Percentiles rank a stretch among this genome's conserved stretches.
Conservation (phyloP, 2,797 vertebrate genomes). For the Sebastes cheni region DNA sequence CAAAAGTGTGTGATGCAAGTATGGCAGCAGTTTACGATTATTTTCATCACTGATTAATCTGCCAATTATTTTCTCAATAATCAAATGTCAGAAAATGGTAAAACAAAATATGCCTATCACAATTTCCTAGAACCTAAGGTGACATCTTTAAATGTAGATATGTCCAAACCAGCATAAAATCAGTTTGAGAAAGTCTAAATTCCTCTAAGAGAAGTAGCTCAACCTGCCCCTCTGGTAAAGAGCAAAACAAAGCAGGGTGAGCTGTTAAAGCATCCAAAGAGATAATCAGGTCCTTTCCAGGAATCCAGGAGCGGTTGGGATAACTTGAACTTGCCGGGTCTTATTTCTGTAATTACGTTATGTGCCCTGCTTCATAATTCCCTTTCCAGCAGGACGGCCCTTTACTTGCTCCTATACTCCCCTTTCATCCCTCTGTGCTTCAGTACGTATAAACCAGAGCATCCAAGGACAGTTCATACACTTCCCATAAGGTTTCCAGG, state of each 20-base stretch:
- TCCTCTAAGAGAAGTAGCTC: background rate
- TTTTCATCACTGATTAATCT: background rate
- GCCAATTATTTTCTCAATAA: background rate
- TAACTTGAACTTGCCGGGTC: constrained; percentile 50
- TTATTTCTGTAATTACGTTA: constrained; percentile 63
- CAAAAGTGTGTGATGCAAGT: background rate
- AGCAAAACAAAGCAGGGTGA: constrained; percentile 12
- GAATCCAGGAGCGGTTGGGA: constrained; percentile 7
- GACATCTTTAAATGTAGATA: background rate
- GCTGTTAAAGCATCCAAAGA: constrained; percentile 9
- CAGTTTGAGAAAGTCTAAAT: background rate
- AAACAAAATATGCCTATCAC: background rate
- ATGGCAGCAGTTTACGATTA: background rate
- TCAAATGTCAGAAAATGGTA: background rate
- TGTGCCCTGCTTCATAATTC: constrained; percentile 38
- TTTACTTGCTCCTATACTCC: background rate
- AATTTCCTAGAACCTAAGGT: background rate
- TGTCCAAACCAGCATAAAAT: background rate
- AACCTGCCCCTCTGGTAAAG: background rate
- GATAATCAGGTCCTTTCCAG: constrained; percentile 44
- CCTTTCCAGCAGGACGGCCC: constrained; percentile 9
- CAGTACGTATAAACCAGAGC: constrained; percentile 9
- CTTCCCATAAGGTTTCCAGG: background rate
- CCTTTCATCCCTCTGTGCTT: constrained; percentile 1
- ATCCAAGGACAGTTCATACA: constrained; percentile 2